A percentile compares a stretch with the other conserved stretches of the same genome.
These are phyloP conservation scores for Kryptopterus vitreolus DNA, from an alignment of 2,797 vertebrate genomes.

Conservation along the genomic window DNA sequence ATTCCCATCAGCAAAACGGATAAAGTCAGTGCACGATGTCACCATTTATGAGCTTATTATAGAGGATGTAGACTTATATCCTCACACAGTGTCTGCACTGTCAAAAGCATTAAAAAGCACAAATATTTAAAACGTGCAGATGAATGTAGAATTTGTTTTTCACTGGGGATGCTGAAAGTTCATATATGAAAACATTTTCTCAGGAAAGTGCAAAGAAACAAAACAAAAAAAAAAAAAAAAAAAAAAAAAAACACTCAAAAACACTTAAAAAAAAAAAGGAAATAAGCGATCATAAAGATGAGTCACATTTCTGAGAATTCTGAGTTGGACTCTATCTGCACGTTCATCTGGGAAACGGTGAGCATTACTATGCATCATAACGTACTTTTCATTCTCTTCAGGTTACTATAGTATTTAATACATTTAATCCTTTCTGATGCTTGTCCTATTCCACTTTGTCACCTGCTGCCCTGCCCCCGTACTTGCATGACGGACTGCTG, in stretches of 20 bases:
- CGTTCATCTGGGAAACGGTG: neutral
- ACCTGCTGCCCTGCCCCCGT: neutral
- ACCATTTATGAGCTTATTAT: neutral
- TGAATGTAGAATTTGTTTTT: neutral
- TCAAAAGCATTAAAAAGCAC: neutral
- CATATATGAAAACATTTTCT: neutral
- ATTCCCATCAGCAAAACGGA: neutral
- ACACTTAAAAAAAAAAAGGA: too few relatives aligned
- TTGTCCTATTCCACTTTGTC: neutral
- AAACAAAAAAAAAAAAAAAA: too few relatives aligned
- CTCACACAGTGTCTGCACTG: neutral
- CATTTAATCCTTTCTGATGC: neutral
- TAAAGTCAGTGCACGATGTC: neutral
- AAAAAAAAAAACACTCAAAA: too few relatives aligned
- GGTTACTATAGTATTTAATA: neutral
- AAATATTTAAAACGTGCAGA: neutral
- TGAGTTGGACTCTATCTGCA: neutral
- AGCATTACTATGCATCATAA: neutral
- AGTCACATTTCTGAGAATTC: neutral
- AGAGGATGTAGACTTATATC: neutral
- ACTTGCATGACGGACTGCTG: too few relatives aligned
- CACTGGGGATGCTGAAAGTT: neutral
- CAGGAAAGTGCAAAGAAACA: too few relatives aligned
- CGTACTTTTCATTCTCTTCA: neutral
- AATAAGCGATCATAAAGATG: neutral